Conservation (phyloP, 2,888 invertebrate species). For the Euclidia mi region DNA sequence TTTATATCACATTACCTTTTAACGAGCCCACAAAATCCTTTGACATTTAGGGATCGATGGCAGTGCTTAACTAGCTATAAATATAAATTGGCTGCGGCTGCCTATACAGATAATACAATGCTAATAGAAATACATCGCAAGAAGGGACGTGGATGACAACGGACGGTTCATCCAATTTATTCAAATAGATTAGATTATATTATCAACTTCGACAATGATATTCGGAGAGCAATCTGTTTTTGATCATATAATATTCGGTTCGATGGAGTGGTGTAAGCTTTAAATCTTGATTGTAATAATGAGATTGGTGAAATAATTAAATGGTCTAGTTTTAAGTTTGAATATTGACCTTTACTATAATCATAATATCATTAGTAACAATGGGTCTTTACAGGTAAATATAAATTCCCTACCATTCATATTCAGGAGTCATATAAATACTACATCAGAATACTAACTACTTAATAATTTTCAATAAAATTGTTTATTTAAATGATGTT, state of each 20-base stretch:
- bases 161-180: conserved; percentile 42
- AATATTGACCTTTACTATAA: no score
- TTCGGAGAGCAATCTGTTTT: conserved; percentile 26
- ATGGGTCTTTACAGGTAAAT: no score
- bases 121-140: conserved; percentile 39
- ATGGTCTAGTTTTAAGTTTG: no score
- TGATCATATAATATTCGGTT: conserved; percentile 18
- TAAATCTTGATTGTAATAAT: no score
- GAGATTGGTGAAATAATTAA: no score
- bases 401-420: no score
- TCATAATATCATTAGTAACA: no score
- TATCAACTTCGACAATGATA: conserved; percentile 20
- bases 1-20: no score
- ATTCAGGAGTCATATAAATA: no score
- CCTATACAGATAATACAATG: conserved; percentile 20
- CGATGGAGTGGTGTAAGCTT: conserved; percentile 10
- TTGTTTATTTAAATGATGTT: no score
- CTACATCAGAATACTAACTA: no score
- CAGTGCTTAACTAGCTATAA: conserved; percentile 25
- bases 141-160: conserved; percentile 34
- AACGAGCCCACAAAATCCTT: conserved; percentile 29
- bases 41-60: conserved; percentile 43
- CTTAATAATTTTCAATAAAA: no score
- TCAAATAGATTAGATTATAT: conserved; percentile 40
- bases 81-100: conserved; percentile 32